A percentile compares a stretch with the other conserved stretches of the same genome.
These are phyloP conservation scores for Rhagologus leucostigma DNA, from an alignment of 2,113 vertebrate genomes.

Conservation along the genomic window DNA sequence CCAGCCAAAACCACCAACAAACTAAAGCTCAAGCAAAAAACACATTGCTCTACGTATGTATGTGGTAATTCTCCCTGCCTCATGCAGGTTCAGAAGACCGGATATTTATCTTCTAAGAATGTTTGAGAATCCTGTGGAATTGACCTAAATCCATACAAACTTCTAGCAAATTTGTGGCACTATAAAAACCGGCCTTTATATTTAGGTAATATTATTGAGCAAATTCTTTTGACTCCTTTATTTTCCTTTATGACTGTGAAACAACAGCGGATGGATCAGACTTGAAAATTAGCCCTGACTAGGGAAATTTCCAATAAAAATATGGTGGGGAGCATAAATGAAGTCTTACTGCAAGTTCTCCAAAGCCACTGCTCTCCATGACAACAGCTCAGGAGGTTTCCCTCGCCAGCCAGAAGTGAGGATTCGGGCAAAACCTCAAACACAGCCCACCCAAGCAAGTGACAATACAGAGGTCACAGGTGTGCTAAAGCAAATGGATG, in stretches of 20 bases:
- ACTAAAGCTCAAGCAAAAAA: background rate
- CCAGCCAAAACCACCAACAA: background rate
- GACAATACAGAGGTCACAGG: background rate
- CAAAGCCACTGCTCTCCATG: background rate
- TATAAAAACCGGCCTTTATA: background rate
- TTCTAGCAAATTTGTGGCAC: background rate
- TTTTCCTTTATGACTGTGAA: background rate
- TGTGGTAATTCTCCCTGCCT: background rate
- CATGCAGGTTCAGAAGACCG: background rate
- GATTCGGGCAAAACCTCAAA: background rate
- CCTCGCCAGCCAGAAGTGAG: background rate
- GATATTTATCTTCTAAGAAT: background rate
- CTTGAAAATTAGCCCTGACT: background rate
- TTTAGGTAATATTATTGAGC: background rate
- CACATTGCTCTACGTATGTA: background rate
- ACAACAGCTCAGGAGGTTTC: background rate
- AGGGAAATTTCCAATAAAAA: background rate
- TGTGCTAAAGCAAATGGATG: background rate
- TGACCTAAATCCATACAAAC: background rate
- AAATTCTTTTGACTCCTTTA: background rate
- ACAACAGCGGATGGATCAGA: background rate
- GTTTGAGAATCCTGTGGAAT: background rate
- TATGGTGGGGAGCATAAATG: rapidly evolving
- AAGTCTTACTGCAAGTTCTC: background rate
- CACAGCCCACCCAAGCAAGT: background rate